A percentile compares a stretch with the other conserved stretches of the same genome.
Evolutionary conservation across 2,113 vertebrate genomes (phyloP).

Genomic region (Acrocephalus kingi): DNA sequence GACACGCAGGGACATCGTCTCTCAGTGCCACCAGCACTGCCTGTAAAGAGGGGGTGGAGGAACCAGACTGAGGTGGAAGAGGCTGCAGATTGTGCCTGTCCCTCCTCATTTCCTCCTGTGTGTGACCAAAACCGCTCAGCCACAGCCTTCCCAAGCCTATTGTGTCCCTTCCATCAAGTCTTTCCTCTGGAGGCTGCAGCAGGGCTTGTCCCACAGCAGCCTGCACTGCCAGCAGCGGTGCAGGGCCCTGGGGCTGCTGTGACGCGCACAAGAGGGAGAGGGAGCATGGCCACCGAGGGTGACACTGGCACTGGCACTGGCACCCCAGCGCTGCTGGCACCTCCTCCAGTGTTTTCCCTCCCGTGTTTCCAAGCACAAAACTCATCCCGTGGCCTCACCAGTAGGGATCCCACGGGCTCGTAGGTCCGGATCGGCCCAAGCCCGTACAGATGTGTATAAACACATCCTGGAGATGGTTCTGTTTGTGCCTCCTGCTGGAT

Average conservation of each 20-base stretch:
- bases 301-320: not conserved
- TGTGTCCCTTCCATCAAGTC: rapidly evolving
- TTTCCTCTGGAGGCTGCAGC: not conserved
- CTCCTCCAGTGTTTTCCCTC: not conserved
- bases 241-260: not conserved
- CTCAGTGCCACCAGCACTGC: not conserved
- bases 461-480: rapidly evolving
- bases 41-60: not conserved
- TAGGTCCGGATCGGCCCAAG: not conserved
- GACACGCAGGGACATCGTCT: rapidly evolving
- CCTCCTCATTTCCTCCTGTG: not conserved
- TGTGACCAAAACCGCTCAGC: not conserved
- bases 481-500: not conserved
- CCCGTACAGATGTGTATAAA: rapidly evolving
- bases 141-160: not conserved
- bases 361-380: not conserved
- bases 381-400: rapidly evolving
- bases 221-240: not conserved
- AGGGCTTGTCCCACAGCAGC: not conserved
- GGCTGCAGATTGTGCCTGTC: not conserved
- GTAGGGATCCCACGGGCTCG: not conserved
- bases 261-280: not conserved
- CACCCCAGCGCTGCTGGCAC: not conserved
- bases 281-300: not conserved
- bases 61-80: not conserved